Base-by-base conservation (phyloP, 1,140 invertebrate genomes). In the Rhizoglyphus robini region DNA sequence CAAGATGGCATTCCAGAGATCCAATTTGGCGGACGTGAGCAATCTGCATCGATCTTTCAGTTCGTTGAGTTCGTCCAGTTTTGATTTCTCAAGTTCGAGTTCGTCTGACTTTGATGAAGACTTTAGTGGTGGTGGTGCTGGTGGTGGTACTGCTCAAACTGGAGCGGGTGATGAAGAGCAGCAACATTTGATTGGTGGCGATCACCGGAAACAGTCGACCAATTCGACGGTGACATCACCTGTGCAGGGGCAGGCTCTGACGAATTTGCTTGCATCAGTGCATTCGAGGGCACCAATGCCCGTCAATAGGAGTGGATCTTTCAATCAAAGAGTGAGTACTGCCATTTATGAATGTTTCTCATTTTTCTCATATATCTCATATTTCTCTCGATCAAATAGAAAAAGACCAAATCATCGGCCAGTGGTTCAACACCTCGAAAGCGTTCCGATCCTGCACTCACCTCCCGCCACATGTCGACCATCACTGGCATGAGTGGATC, bases 371-470 rank as follows among this genome's bases (percentile, higher is more conserved):
- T 11, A 41, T 41, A 41, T 8, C 20, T 54, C 8, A 54, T 23
- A 27, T 54, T 54, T 54, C 8, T 54, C n/a, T n/a, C n/a, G n/a
- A n/a, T 54, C 23, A 32, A 27, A 32, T 54, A 54, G 51, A 60
- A 60, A 60, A 60, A 60, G 58, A 60, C 15, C 15, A 60, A 60
- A 60, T 38, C 32, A n/a, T 60, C 4, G 15, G 27, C 15, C 15
- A 29, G 8, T n/a, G 58, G 15, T 3, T n/a, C 51, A 18, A 27
- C 63, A 27, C 46, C 38, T 23, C 63, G 63, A 49, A 64, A 64
- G 31, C 63, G 63, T 3, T 25, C 18, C 30, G 63, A 64, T 57
- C 63, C 63, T 25, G 63, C 63, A 49, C 29, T 64, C 8, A 48
- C 63, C 25, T 30, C 47, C 2, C 1, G 41, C 1, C 29, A 64